phyloP scores from a whole-genome alignment of 1,140 invertebrate species.

The Cardiocondyla obscurior region DNA sequence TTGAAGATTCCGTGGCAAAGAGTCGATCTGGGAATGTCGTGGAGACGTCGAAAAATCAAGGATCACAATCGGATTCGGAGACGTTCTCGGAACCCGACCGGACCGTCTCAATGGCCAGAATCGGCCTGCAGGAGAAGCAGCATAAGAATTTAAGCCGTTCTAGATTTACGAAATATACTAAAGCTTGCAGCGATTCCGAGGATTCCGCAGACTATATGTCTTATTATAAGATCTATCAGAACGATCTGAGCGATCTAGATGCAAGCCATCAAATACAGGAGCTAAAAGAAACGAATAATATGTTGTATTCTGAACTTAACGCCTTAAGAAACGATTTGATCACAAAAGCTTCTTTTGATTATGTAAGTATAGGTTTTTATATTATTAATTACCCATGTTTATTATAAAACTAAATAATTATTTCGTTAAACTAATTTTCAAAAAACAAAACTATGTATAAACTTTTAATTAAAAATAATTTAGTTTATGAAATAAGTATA shows the following conservation, averaged over 20 bases:
- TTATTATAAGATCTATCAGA: slow-evolving; percentile 74
- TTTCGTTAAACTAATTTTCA: not conserved
- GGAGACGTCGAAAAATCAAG: slow-evolving; percentile 62
- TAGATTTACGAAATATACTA: slow-evolving; percentile 70
- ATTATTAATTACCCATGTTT: not conserved
- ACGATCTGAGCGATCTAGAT: slow-evolving; percentile 73
- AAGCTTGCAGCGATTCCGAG: slow-evolving; percentile 79
- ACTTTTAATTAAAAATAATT: not conserved
- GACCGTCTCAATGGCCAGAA: slow-evolving; percentile 90
- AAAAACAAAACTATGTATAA: not conserved
- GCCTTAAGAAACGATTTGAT: slow-evolving; percentile 71
- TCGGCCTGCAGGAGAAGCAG: slow-evolving; percentile 86
- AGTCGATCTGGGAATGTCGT: slow-evolving; percentile 75
- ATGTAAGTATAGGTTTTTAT: slow-evolving; percentile 61
- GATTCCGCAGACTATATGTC: slow-evolving; percentile 78
- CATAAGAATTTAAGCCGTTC: slow-evolving; percentile 68
- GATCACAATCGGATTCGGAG: slow-evolving; percentile 89
- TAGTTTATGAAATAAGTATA: not conserved
- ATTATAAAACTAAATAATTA: slow-evolving; percentile 22
- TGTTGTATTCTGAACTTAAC: slow-evolving; percentile 75
- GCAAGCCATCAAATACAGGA: slow-evolving; percentile 73
- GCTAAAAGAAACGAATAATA: slow-evolving; percentile 75
- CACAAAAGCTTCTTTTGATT: slow-evolving; percentile 61
- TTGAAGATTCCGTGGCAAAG: slow-evolving; percentile 56
- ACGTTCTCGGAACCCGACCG: slow-evolving; percentile 94